Percentiles rank a stretch among this genome's conserved stretches.
Evolutionary conservation across 2,888 invertebrate genomes (phyloP).

Genomic region (Candidula unifasciata): DNA sequence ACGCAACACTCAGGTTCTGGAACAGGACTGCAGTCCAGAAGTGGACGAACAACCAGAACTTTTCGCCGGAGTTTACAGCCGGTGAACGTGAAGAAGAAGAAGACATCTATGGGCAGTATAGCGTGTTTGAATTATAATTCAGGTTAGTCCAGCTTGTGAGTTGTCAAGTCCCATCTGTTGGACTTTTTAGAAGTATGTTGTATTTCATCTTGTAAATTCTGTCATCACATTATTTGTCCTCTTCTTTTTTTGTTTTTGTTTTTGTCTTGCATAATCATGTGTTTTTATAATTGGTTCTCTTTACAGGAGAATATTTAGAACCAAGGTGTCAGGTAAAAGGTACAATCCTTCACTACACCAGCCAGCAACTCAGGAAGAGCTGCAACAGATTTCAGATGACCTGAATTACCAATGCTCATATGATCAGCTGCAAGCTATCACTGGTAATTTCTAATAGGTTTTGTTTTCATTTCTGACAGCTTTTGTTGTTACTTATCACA

Average conservation of each 20-base stretch:
- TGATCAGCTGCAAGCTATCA: constrained; percentile 12
- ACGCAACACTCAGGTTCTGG: no score
- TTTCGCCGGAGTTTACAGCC: no score
- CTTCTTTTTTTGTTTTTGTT: background rate
- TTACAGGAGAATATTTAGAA: background rate
- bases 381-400: constrained; percentile 27
- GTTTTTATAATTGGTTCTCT: background rate
- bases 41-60: no score
- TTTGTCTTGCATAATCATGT: background rate
- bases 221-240: background rate
- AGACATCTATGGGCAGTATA: no score
- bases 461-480: no score
- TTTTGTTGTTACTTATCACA: no score
- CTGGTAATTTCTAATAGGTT: background rate
- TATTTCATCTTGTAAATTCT: background rate
- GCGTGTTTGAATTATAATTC: background rate
- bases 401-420: constrained; percentile 24
- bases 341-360: constrained; percentile 13
- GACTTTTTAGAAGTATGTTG: background rate
- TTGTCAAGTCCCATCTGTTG: background rate
- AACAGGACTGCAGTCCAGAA: no score
- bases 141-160: background rate
- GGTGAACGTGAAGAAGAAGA: no score
- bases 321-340: constrained; percentile 1
- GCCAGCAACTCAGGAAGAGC: constrained; percentile 14